Percentiles rank a stretch among this genome's conserved stretches.
Evolutionary conservation across 2,797 vertebrate genomes (phyloP).

Genomic region (Gymnoscopelus braueri): DNA sequence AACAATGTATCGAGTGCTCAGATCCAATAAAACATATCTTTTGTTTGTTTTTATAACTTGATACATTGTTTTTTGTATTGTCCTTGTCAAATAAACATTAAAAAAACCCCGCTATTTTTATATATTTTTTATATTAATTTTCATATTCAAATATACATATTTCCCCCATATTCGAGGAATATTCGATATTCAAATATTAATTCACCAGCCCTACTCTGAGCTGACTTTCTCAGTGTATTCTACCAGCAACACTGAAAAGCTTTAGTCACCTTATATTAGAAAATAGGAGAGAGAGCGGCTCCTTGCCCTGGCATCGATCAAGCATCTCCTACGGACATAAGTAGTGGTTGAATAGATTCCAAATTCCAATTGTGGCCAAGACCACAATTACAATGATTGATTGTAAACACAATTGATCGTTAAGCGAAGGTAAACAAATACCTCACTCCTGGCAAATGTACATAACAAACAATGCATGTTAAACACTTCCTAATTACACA

Average conservation of each 20-base stretch:
- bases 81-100: too few species aligned
- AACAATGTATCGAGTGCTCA: too few species aligned
- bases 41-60: too few species aligned
- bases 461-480: slow-evolving; percentile 50
- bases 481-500: slow-evolving; percentile 51
- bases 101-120: too few species aligned
- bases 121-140: too few species aligned
- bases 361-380: slow-evolving; percentile 34
- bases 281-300: background rate
- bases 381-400: slow-evolving; percentile 65
- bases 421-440: slow-evolving; percentile 59
- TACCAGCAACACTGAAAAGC: background rate
- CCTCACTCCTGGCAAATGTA: slow-evolving; percentile 36
- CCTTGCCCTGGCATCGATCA: slow-evolving; percentile 34
- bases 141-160: too few species aligned
- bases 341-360: slow-evolving; percentile 36
- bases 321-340: slow-evolving; percentile 31
- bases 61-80: too few species aligned
- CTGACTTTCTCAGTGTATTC: too few species aligned
- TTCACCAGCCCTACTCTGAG: too few species aligned
- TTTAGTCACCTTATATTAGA: background rate
- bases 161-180: too few species aligned
- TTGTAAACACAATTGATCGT: slow-evolving; percentile 57
- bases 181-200: too few species aligned
- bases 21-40: too few species aligned